These are phyloP conservation scores for Macrostomum cliftonense DNA, from an alignment of 2,888 invertebrate genomes.

Conservation along the genomic window DNA sequence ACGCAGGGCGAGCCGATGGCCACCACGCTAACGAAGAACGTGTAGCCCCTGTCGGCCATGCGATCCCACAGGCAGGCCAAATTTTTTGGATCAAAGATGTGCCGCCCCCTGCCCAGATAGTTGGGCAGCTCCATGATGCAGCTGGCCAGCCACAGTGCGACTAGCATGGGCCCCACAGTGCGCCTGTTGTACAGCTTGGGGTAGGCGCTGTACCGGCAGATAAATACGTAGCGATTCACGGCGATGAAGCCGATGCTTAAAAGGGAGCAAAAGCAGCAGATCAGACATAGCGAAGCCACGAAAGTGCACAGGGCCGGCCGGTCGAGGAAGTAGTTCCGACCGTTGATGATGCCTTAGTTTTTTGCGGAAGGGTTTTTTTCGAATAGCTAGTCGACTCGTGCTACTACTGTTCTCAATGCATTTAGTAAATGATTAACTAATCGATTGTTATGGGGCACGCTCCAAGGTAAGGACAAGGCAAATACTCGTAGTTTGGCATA, in stretches of 20 bases:
- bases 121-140: constrained; percentile 23
- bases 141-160: not conserved
- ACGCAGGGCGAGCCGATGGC: constrained; percentile 19
- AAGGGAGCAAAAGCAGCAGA: constrained; percentile 13
- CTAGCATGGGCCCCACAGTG: not conserved
- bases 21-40: constrained; percentile 19
- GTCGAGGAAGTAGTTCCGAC: constrained; percentile 21
- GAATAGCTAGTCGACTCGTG: too few species aligned
- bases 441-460: too few species aligned
- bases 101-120: constrained; percentile 23
- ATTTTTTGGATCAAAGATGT: constrained; percentile 23
- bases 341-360: constrained; percentile 24
- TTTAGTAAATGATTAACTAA: too few species aligned
- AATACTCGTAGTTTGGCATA: too few species aligned
- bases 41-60: constrained; percentile 21
- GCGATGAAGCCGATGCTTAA: constrained; percentile 28
- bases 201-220: constrained; percentile 19
- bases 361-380: too few species aligned
- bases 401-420: too few species aligned
- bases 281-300: constrained; percentile 21
- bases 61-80: constrained; percentile 28
- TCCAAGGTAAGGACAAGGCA: too few species aligned
- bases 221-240: constrained; percentile 26
- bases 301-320: constrained; percentile 17
- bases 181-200: constrained; percentile 6